Evolutionary conservation across 2,888 invertebrate species (phyloP).

Genomic region (Helicoverpa assulta): DNA sequence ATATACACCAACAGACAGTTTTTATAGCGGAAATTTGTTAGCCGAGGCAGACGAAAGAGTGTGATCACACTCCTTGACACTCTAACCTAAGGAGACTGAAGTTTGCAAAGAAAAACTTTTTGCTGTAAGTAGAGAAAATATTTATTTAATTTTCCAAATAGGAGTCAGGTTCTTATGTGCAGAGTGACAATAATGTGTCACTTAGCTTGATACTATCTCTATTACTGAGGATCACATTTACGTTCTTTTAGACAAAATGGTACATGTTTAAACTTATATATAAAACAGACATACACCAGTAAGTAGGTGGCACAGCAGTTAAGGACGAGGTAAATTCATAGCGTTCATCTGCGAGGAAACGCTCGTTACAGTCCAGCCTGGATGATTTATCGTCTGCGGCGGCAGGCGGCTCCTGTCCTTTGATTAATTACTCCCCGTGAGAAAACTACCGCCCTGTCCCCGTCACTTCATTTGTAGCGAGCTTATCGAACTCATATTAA

Average conservation of each 20-base stretch:
- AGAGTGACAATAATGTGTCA: too few relatives aligned
- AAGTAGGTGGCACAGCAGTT: conserved; percentile 11
- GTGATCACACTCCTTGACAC: conserved; percentile 39
- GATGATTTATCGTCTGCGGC: conserved; percentile 79
- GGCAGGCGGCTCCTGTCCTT: conserved; percentile 67
- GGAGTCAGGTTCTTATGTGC: too few relatives aligned
- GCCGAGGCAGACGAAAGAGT: conserved; percentile 23
- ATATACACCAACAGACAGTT: conserved; percentile 39
- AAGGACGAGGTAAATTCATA: conserved; percentile 61
- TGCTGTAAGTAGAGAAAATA: neutral
- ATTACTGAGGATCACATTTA: too few relatives aligned
- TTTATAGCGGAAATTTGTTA: conserved; percentile 43
- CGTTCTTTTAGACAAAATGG: neutral
- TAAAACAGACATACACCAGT: conserved; percentile 19
- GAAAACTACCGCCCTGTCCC: conserved; percentile 82
- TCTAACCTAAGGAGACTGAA: conserved; percentile 6
- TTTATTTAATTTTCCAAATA: neutral
- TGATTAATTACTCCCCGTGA: conserved; percentile 84
- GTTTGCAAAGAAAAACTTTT: conserved; percentile 1
- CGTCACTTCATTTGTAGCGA: conserved; percentile 76
- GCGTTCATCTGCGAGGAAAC: conserved; percentile 58
- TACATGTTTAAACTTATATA: conserved; percentile 5
- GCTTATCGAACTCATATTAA: conserved; percentile 74
- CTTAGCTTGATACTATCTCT: too few relatives aligned
- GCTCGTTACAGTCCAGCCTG: conserved; percentile 74